These are phyloP conservation scores for Eulithis prunata DNA, from an alignment of 2,888 invertebrate genomes.

Conservation along the genomic window DNA sequence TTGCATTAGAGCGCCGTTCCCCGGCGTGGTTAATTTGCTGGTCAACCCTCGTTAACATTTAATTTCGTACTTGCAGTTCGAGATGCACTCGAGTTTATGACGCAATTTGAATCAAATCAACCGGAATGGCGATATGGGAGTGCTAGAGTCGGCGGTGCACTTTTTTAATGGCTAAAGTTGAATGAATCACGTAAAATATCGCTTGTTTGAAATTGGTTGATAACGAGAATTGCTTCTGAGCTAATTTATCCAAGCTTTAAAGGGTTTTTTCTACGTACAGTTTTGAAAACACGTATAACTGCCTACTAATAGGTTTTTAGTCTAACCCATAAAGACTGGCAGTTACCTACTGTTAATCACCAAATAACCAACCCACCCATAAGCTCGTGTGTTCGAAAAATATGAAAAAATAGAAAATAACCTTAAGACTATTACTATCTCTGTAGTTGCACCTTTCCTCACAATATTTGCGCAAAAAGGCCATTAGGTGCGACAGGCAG, in stretches of 20 bases:
- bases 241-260: background rate
- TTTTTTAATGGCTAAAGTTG: slow-evolving; percentile 18
- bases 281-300: background rate
- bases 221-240: slow-evolving; percentile 11
- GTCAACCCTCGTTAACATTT: slow-evolving; percentile 64
- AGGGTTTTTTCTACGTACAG: background rate
- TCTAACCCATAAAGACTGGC: too few species aligned
- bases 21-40: slow-evolving; percentile 63
- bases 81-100: slow-evolving; percentile 38
- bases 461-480: slow-evolving; percentile 23
- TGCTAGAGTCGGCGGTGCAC: slow-evolving; percentile 17
- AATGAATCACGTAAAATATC: slow-evolving; percentile 19
- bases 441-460: background rate
- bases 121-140: slow-evolving; percentile 29
- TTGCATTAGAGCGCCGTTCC: slow-evolving; percentile 58
- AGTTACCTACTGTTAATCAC: too few species aligned
- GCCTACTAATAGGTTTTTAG: too few species aligned
- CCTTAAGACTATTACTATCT: background rate
- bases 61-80: slow-evolving; percentile 52
- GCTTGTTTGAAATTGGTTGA: slow-evolving; percentile 1
- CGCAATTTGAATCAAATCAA: slow-evolving; percentile 38
- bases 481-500: slow-evolving; percentile 32
- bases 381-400: too few species aligned
- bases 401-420: too few species aligned
- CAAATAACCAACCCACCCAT: too few species aligned